Conservation (phyloP, 2,888 invertebrate species). For the Thyatira batis region DNA sequence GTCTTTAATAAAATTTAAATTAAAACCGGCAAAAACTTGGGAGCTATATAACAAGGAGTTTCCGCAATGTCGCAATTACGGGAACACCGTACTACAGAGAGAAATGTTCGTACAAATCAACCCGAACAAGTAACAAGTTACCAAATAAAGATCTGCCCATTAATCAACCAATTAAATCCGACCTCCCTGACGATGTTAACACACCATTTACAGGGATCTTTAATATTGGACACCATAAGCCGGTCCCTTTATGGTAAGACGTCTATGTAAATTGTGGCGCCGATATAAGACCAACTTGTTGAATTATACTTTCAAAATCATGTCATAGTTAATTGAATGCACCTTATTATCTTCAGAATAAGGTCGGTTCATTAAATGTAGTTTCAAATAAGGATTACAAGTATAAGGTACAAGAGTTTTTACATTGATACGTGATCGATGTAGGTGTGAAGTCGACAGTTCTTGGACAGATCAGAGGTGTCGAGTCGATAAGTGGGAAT, state of each 20-base stretch:
- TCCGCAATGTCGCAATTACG: conserved; percentile 6
- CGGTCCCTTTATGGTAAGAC: conserved; percentile 19
- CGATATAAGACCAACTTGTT: conserved; percentile 36
- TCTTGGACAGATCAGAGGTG: conserved; percentile 21
- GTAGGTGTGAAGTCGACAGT: conserved; percentile 44
- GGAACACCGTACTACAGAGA: conserved; percentile 11
- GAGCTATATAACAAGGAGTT: conserved; percentile 1
- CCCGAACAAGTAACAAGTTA: conserved; percentile 27
- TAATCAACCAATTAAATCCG: conserved; percentile 19
- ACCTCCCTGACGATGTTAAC: conserved; percentile 13
- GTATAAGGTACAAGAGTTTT: conserved; percentile 31
- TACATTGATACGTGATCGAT: conserved; percentile 10
- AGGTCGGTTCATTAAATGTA: conserved; percentile 14
- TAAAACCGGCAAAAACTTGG: conserved; percentile 10
- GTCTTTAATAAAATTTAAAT: background rate
- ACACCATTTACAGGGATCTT: conserved; percentile 9
- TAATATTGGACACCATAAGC: conserved; percentile 15
- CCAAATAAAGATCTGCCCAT: conserved; percentile 20
- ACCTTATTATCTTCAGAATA: conserved; percentile 1
- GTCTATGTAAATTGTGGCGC: conserved; percentile 36
- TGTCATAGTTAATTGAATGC: conserved; percentile 42
- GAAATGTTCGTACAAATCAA: conserved; percentile 25
- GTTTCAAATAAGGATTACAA: conserved; percentile 30
- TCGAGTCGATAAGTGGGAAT: conserved; percentile 33
- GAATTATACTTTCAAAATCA: conserved; percentile 40